Evolutionary conservation across 1,140 invertebrate species (phyloP).

Genomic region (Neodiprion fabricii): DNA sequence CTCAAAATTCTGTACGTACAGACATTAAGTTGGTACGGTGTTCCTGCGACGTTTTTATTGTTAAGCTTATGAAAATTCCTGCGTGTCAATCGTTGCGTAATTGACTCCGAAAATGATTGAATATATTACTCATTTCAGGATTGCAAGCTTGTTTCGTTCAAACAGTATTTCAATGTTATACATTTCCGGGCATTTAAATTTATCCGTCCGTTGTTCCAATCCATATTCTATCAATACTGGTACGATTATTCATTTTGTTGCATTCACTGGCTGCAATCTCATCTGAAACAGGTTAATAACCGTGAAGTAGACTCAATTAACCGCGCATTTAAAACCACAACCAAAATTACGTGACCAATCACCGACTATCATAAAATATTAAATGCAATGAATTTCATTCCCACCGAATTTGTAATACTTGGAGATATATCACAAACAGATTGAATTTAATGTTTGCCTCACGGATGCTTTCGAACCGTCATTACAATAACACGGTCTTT

Average conservation of each 20-base stretch:
- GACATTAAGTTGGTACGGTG: too few relatives aligned
- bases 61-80: background rate
- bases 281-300: constrained; percentile 36
- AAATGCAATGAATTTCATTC: too few relatives aligned
- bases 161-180: constrained; percentile 42
- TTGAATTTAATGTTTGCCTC: too few relatives aligned
- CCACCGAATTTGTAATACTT: too few relatives aligned
- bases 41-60: background rate
- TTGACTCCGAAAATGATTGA: background rate
- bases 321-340: constrained; percentile 5
- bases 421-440: too few relatives aligned
- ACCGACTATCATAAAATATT: background rate
- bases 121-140: constrained; percentile 55
- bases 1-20: too few relatives aligned
- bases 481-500: too few relatives aligned
- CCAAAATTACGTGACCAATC: constrained; percentile 11
- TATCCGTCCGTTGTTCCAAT: constrained; percentile 48
- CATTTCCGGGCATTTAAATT: constrained; percentile 49
- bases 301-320: background rate
- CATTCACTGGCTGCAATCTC: constrained; percentile 53
- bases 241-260: constrained; percentile 49
- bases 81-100: too few relatives aligned
- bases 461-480: too few relatives aligned
- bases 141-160: constrained; percentile 58
- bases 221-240: constrained; percentile 53